Base-by-base conservation (phyloP, 2,797 vertebrate genomes). In the Argentina silus region DNA sequence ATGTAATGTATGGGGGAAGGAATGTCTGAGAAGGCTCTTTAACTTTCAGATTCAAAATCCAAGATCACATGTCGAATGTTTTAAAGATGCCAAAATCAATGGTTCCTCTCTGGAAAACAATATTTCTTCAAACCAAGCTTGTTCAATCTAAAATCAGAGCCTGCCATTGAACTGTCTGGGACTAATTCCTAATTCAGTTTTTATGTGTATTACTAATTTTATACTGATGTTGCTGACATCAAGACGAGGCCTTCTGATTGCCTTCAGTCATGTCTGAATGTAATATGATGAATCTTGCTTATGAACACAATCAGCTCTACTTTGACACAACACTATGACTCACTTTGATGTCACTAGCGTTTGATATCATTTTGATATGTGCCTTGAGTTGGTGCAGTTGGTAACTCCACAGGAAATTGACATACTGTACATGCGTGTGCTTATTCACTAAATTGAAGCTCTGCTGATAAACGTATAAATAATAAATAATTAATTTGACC, bases 201-300 rank as follows among this genome's bases (percentile, higher is more conserved):
- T n/a, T n/a, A 51, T 51, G 4, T 14, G 50, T 51, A 6, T 53
- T 17, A 15, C n/a, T 17, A 1, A 53, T 53, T 51, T 53, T 12
- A 53, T n/a, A 53, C 51, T 15, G 51, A 53, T 2, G 15, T 53
- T 14, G 51, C 15, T 17, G 51, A 53, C 15, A n/a, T 23, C 19
- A 11, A 67, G 7, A 53, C n/a, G 23, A 15, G 17, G 15, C 15
- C 51, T 51, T 7, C 6, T 59, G 8, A 19, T 9, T 17, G 42
- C 56, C 67, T 73, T 82, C 66, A 14, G 9, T 64, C 23, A n/a
- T n/a, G n/a, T n/a, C 27, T 36, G 2, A 36, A 4, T 36, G 27
- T 36, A 36, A 36, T 36, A 36, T 36, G 27, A 36, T 36, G 27
- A 36, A 36, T 36, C 27, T 36, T 36, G 27, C 27, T 36, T 36